Conservation (phyloP, 2,797 vertebrate genomes). For the Anguilla anguilla region DNA sequence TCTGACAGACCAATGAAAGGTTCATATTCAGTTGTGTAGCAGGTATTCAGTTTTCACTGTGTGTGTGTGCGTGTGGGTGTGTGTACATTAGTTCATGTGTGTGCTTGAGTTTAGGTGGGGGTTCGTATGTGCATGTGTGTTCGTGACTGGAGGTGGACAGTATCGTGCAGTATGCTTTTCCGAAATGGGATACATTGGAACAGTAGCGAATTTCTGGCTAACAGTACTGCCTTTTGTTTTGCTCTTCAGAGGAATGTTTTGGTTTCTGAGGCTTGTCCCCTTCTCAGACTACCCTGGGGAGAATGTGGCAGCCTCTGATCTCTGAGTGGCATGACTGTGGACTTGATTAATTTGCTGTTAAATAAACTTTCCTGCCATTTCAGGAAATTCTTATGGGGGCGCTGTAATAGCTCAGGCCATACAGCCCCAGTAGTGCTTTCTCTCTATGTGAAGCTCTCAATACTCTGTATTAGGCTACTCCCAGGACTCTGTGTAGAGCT, state of each 20-base stretch:
- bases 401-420: background rate
- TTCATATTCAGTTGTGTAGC: background rate
- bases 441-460: background rate
- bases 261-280: slow-evolving; percentile 8
- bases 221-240: slow-evolving; percentile 12
- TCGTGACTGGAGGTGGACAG: slow-evolving; percentile 11
- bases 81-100: slow-evolving; percentile 1
- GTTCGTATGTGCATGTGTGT: background rate
- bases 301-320: slow-evolving; percentile 6
- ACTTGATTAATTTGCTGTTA: slow-evolving; percentile 12
- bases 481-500: background rate
- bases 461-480: background rate
- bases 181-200: background rate
- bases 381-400: background rate
- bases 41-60: background rate
- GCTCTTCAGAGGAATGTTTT: background rate
- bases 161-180: background rate
- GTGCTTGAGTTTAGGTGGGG: background rate
- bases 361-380: slow-evolving; percentile 3
- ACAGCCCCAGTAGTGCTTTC: background rate
- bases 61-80: slow-evolving; percentile 2
- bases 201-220: slow-evolving; percentile 3
- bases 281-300: background rate
- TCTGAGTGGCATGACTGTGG: slow-evolving; percentile 1
- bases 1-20: background rate